Conservation (phyloP, 2,888 invertebrate species). For the Yponomeuta malinellus region DNA sequence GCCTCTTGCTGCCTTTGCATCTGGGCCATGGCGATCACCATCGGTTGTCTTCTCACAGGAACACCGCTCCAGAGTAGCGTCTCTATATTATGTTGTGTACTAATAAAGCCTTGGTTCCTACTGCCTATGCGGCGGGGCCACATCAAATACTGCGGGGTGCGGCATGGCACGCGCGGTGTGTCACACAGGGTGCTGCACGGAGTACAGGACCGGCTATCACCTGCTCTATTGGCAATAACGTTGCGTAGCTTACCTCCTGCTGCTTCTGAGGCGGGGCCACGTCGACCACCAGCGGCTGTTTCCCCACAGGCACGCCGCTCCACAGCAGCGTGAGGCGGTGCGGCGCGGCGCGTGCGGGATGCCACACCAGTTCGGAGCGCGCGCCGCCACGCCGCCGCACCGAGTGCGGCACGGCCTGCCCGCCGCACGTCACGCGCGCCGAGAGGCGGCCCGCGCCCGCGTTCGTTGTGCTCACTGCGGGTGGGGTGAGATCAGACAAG, state of each 20-base stretch:
- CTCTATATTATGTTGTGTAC: slow-evolving; percentile 45
- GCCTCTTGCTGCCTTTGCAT: too few species aligned
- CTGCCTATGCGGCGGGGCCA: slow-evolving; percentile 79
- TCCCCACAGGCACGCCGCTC: slow-evolving; percentile 84
- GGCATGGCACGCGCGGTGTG: too few species aligned
- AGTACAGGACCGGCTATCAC: slow-evolving; percentile 44
- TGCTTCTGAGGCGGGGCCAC: slow-evolving; percentile 80
- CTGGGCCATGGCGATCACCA: too few species aligned
- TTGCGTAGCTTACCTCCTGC: slow-evolving; percentile 61
- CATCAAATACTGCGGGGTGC: slow-evolving; percentile 75
- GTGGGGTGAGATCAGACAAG: not conserved
- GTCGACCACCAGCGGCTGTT: slow-evolving; percentile 73
- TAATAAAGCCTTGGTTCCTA: slow-evolving; percentile 60
- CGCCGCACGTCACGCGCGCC: slow-evolving; percentile 87
- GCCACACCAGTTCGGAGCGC: slow-evolving; percentile 89
- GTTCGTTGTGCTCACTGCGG: slow-evolving; percentile 81
- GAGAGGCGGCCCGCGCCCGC: slow-evolving; percentile 91
- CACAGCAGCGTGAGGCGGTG: slow-evolving; percentile 91
- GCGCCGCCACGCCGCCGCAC: slow-evolving; percentile 83
- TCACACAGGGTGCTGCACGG: slow-evolving; percentile 92
- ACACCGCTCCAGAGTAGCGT: slow-evolving; percentile 91
- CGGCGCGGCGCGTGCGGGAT: slow-evolving; percentile 90
- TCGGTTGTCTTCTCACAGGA: slow-evolving; percentile 70
- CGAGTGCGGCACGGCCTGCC: slow-evolving; percentile 87
- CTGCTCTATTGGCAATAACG: not conserved